Evolutionary conservation across 2,113 vertebrate genomes (phyloP).

Genomic region (Sminthopsis crassicaudata): DNA sequence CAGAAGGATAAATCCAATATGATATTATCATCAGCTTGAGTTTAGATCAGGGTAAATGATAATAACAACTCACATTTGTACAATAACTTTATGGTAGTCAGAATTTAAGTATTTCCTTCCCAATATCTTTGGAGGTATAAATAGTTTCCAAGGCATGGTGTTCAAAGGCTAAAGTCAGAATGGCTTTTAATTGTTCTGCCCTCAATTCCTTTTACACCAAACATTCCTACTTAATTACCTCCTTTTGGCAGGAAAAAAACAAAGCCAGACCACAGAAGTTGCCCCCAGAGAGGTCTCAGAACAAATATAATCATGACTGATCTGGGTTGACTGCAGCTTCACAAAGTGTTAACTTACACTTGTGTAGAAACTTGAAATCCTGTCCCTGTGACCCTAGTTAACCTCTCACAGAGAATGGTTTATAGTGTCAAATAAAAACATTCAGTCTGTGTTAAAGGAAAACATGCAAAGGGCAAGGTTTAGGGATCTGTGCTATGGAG

Average conservation of each 20-base stretch:
- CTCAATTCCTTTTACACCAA: not conserved
- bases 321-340: not conserved
- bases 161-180: not conserved
- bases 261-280: not conserved
- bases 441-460: not conserved
- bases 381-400: not conserved
- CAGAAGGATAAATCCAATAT: not conserved
- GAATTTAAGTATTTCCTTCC: not conserved
- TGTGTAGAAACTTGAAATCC: not conserved
- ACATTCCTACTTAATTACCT: not conserved
- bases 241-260: not conserved
- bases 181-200: not conserved
- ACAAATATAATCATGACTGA: not conserved
- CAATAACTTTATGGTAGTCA: not conserved
- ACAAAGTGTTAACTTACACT: not conserved
- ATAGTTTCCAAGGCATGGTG: not conserved
- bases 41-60: not conserved
- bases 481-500: not conserved
- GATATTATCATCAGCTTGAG: not conserved
- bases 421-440: not conserved
- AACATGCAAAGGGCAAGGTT: not conserved
- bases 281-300: not conserved
- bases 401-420: not conserved
- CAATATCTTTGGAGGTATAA: not conserved
- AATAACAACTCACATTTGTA: not conserved